phyloP scores from a whole-genome alignment of 2,113 vertebrate genomes.

The Petaurus breviceps region DNA sequence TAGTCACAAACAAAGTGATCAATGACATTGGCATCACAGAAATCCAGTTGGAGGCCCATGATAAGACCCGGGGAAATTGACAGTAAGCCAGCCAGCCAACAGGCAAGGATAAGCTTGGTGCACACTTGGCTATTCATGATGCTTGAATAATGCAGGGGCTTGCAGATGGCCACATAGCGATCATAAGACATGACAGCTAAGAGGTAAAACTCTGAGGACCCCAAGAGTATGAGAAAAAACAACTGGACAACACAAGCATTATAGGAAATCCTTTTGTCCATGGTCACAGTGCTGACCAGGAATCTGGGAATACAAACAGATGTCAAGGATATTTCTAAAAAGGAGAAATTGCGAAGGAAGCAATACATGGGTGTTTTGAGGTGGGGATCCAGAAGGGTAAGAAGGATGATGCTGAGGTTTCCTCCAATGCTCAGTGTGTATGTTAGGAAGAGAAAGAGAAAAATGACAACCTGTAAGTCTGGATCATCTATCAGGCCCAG shows the following conservation, averaged over 20 bases:
- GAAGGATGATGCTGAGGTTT: constrained; percentile 62
- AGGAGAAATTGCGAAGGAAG: constrained; percentile 70
- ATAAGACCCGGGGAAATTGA: constrained; percentile 60
- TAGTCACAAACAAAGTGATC: constrained; percentile 77
- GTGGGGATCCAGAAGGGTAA: constrained; percentile 45
- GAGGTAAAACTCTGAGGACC: constrained; percentile 66
- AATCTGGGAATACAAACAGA: constrained; percentile 67
- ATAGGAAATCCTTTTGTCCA: constrained; percentile 60
- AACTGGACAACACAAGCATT: constrained; percentile 48
- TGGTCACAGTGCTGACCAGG: constrained; percentile 53
- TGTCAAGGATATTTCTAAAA: constrained; percentile 70
- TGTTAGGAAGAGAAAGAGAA: constrained; percentile 33
- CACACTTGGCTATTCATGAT: constrained; percentile 71
- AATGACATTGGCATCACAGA: constrained; percentile 71
- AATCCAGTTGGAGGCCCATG: constrained; percentile 60
- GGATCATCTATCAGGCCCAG: constrained; percentile 60
- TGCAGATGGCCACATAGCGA: constrained; percentile 70
- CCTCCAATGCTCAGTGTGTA: constrained; percentile 56
- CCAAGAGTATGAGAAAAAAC: constrained; percentile 59
- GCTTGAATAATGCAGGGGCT: constrained; percentile 65
- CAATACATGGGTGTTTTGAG: constrained; percentile 71
- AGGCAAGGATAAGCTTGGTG: constrained; percentile 61
- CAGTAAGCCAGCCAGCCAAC: constrained; percentile 68
- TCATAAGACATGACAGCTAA: constrained; percentile 49
- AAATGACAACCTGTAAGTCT: constrained; percentile 32